These are phyloP conservation scores for Phalacrocorax pelagicus DNA, from an alignment of 2,113 vertebrate genomes.

Conservation along the genomic window DNA sequence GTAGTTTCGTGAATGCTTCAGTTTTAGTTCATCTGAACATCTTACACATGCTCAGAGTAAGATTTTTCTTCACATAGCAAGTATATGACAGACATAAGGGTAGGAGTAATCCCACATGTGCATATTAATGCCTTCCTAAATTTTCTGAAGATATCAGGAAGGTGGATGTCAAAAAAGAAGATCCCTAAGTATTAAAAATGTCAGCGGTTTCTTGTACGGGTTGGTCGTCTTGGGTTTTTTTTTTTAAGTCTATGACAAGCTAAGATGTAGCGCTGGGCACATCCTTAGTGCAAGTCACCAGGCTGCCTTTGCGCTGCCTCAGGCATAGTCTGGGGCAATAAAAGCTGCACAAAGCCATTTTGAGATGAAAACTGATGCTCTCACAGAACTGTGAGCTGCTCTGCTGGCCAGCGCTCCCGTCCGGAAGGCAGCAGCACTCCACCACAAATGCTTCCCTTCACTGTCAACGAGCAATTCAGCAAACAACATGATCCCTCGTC, in stretches of 20 bases:
- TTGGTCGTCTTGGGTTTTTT: rapidly evolving
- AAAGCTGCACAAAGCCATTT: neutral
- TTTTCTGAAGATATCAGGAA: slow-evolving; percentile 1
- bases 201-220: neutral
- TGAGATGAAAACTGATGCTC: neutral
- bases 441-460: neutral
- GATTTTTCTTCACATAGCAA: neutral
- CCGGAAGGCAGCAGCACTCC: neutral
- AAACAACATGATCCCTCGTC: neutral
- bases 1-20: neutral
- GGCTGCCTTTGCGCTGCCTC: neutral
- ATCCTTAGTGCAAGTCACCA: rapidly evolving
- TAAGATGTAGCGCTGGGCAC: rapidly evolving
- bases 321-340: neutral
- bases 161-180: neutral
- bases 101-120: neutral
- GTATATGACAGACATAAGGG: neutral
- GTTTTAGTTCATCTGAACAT: neutral
- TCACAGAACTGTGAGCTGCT: neutral
- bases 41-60: neutral
- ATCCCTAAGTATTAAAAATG: neutral
- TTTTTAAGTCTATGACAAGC: neutral
- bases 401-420: rapidly evolving
- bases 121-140: slow-evolving; percentile 6
- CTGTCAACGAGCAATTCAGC: neutral